These are phyloP conservation scores for Mormyrus proboscirostris DNA, from an alignment of 2,797 vertebrate species.

Conservation along the genomic window DNA sequence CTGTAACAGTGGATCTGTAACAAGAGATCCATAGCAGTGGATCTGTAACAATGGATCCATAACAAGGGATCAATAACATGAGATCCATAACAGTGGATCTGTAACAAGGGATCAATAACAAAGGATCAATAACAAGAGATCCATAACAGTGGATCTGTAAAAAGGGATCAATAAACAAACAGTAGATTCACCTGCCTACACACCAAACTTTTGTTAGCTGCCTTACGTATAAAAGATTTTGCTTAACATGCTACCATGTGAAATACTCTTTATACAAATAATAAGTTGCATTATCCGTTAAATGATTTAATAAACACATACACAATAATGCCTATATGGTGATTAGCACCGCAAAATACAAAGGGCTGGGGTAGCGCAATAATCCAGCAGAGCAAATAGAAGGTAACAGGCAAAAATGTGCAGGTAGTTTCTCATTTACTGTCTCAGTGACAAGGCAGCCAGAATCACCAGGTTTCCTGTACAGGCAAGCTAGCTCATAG, in stretches of 20 bases:
- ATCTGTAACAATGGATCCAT: not conserved
- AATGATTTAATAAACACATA: not conserved
- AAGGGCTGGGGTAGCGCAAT: not conserved
- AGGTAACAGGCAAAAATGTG: not conserved
- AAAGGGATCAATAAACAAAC: not conserved
- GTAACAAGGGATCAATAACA: no score
- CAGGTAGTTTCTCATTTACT: not conserved
- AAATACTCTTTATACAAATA: not conserved
- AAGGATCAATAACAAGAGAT: no score
- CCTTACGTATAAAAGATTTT: not conserved
- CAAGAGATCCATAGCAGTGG: no score
- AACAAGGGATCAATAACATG: not conserved
- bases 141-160: no score
- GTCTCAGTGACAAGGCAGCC: not conserved
- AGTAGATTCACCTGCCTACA: not conserved
- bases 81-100: no score
- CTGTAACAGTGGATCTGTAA: not conserved
- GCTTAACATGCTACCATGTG: not conserved
- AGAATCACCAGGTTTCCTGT: not conserved
- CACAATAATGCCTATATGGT: not conserved
- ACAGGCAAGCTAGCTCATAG: not conserved
- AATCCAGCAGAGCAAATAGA: not conserved
- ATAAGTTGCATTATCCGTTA: not conserved
- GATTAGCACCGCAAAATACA: not conserved
- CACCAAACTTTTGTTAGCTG: not conserved